Conservation (phyloP, 2,113 vertebrate species). For the Eulemur rufifrons region DNA sequence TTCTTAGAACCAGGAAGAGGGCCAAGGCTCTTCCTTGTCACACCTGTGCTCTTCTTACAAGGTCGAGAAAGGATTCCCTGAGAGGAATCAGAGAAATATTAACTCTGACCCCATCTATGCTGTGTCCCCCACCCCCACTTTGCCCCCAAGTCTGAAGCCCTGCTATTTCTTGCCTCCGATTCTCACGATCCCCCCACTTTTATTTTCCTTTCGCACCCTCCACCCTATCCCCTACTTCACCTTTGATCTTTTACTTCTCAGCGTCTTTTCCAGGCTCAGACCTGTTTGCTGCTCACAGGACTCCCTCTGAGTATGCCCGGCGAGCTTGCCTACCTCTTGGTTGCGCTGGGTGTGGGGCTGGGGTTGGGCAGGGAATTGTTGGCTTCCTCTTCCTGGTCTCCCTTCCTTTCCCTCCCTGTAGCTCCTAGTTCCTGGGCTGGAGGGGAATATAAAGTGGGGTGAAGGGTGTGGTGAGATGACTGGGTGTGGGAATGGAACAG, state of each 20-base stretch:
- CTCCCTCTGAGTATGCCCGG: neutral
- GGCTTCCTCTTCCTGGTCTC: conserved; percentile 44
- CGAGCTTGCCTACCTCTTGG: conserved; percentile 50
- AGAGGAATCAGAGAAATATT: neutral
- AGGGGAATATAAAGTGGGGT: conserved; percentile 27
- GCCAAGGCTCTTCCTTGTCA: neutral
- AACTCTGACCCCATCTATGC: neutral
- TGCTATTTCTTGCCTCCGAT: neutral
- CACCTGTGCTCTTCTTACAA: neutral
- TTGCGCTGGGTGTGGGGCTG: neutral
- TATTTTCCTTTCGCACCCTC: rapidly evolving
- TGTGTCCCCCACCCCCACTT: neutral
- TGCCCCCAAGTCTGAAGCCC: neutral
- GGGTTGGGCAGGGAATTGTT: neutral
- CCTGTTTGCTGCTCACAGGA: neutral
- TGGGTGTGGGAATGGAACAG: conserved; percentile 63
- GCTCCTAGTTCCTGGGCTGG: conserved; percentile 38
- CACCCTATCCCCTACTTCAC: neutral
- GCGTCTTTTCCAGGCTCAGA: neutral
- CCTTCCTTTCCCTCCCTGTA: neutral
- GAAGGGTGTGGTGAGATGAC: conserved; percentile 69
- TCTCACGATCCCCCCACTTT: neutral
- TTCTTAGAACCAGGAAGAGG: conserved; percentile 71
- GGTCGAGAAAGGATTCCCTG: neutral
- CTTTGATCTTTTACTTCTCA: conserved; percentile 20